Conservation (phyloP, 2,113 vertebrate genomes). For the Pachycephala philippinensis region DNA sequence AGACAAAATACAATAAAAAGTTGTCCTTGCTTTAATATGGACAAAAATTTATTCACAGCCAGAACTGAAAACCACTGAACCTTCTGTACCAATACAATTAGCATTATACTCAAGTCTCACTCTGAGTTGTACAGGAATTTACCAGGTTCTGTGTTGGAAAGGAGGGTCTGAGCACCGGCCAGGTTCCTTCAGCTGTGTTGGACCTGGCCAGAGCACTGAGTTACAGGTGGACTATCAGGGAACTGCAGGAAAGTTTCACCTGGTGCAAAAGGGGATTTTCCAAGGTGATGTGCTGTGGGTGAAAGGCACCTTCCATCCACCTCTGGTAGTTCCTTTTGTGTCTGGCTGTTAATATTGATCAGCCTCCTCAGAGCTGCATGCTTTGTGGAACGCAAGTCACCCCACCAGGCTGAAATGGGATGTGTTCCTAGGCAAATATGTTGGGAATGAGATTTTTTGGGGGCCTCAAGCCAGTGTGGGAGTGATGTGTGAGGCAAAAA, state of each 20-base stretch:
- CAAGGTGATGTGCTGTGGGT: neutral
- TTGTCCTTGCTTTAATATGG: neutral
- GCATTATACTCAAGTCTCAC: accelerated
- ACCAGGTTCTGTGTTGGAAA: neutral
- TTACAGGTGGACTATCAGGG: accelerated
- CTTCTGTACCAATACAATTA: neutral
- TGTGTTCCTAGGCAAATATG: neutral
- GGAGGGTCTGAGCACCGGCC: accelerated
- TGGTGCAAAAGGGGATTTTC: neutral
- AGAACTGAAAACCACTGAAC: neutral
- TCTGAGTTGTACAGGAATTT: neutral
- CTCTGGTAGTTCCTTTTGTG: neutral
- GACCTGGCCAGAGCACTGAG: neutral
- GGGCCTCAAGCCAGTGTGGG: neutral
- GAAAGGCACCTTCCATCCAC: neutral
- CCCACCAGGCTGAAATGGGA: neutral
- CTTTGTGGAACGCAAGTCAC: neutral
- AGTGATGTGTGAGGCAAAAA: neutral
- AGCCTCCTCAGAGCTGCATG: neutral
- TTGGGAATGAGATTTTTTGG: neutral
- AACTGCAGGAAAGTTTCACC: neutral
- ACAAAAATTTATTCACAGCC: neutral
- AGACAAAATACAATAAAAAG: neutral
- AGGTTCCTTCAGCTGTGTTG: accelerated
- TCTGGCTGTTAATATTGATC: neutral